These are phyloP conservation scores for Notospermus geniculatus DNA, from an alignment of 1,140 invertebrate genomes.

Conservation along the genomic window DNA sequence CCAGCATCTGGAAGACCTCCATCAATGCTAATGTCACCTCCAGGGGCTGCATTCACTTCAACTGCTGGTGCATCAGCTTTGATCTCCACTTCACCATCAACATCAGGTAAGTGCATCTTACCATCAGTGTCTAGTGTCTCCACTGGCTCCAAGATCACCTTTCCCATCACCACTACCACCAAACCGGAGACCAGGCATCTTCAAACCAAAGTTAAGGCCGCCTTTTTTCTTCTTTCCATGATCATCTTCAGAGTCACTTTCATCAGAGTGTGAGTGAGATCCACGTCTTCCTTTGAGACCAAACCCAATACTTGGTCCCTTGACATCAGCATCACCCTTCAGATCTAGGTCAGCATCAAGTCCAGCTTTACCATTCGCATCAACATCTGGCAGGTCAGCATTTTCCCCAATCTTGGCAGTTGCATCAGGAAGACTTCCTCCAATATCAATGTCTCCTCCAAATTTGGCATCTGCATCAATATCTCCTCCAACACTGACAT, in stretches of 20 bases:
- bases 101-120: too few species aligned
- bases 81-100: background rate
- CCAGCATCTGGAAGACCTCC: slow-evolving; percentile 1
- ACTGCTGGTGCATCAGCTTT: slow-evolving; percentile 1
- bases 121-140: too few species aligned
- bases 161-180: background rate
- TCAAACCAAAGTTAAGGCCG: too few species aligned
- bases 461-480: background rate
- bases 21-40: background rate
- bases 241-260: too few species aligned
- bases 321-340: too few species aligned
- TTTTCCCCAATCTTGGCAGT: background rate
- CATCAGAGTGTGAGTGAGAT: too few species aligned
- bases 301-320: too few species aligned
- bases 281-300: too few species aligned
- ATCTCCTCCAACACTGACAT: slow-evolving; percentile 3
- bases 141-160: background rate
- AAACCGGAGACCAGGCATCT: background rate
- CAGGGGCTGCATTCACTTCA: slow-evolving; percentile 1
- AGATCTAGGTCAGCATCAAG: too few species aligned
- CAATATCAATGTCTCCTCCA: slow-evolving; percentile 1
- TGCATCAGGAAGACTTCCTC: background rate
- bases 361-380: background rate
- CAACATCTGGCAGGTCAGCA: background rate
- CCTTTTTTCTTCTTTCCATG: background rate